phyloP scores from a whole-genome alignment of 2,888 invertebrate genomes.

The Eupithecia subumbrata region DNA sequence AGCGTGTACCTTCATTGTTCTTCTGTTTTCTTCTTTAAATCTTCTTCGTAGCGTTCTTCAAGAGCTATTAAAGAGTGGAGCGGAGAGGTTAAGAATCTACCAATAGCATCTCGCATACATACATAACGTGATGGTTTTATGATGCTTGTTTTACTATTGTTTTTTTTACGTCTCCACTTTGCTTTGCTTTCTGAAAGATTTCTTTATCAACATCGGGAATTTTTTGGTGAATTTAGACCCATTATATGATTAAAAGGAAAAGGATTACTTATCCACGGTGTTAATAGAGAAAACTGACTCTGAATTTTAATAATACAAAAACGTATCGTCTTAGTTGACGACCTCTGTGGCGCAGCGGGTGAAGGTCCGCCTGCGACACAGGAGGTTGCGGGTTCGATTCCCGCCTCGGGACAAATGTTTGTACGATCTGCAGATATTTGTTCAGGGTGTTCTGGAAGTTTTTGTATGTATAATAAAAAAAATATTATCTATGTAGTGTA shows the following conservation, averaged over 20 bases:
- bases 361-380: too few species aligned
- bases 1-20: slow-evolving; percentile 42
- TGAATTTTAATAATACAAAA: too few species aligned
- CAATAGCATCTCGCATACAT: background rate
- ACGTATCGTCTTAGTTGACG: too few species aligned
- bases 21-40: slow-evolving; percentile 34
- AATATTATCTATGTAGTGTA: too few species aligned
- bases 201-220: background rate
- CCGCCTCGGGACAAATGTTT: too few species aligned
- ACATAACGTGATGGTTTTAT: background rate
- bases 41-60: slow-evolving; percentile 9
- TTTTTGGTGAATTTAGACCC: background rate
- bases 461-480: too few species aligned
- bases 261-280: too few species aligned
- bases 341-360: too few species aligned
- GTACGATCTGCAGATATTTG: too few species aligned
- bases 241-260: background rate
- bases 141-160: background rate
- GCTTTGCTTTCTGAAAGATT: background rate
- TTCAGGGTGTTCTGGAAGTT: too few species aligned
- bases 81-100: background rate
- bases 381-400: too few species aligned
- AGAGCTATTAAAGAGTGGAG: background rate
- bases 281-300: background rate
- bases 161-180: background rate